These are phyloP conservation scores for Drosophila athabasca DNA, from an alignment of 1,140 invertebrate species.

Conservation along the genomic window DNA sequence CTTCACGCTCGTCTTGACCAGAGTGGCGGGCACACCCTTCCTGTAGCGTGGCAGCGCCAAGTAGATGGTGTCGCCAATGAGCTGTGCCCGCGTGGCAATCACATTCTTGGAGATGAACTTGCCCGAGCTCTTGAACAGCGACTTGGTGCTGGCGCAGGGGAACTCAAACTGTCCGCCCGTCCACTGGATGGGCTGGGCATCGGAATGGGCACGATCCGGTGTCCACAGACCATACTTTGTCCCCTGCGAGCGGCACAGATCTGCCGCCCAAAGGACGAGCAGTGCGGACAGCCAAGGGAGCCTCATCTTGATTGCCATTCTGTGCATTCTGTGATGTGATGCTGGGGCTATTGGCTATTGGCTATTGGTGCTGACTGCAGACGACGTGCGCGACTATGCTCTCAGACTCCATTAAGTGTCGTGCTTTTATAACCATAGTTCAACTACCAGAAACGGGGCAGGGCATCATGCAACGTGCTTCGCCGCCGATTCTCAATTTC, in stretches of 20 bases:
- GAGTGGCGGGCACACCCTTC: constrained; percentile 85
- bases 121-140: constrained; percentile 85
- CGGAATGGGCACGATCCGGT: constrained; percentile 63
- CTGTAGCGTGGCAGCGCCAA: constrained; percentile 86
- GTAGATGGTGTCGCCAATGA: constrained; percentile 85
- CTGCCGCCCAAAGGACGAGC: constrained; percentile 9
- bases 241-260: constrained; percentile 43
- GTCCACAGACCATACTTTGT: constrained; percentile 76
- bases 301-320: constrained; percentile 39
- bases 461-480: constrained; percentile 47
- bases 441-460: constrained; percentile 13
- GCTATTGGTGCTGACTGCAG: background rate
- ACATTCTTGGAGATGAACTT: constrained; percentile 86
- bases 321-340: constrained; percentile 15
- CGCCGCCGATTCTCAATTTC: constrained; percentile 49
- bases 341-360: background rate
- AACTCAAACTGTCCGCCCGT: constrained; percentile 85
- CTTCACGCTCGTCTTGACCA: constrained; percentile 84
- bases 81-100: constrained; percentile 85
- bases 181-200: constrained; percentile 81
- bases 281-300: constrained; percentile 2
- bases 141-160: constrained; percentile 85
- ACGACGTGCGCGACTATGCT: constrained; percentile 40
- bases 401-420: constrained; percentile 17
- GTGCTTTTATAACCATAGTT: constrained; percentile 64